Conservation (phyloP, 2,113 vertebrate species). For the Tricholaema leucomelas region DNA sequence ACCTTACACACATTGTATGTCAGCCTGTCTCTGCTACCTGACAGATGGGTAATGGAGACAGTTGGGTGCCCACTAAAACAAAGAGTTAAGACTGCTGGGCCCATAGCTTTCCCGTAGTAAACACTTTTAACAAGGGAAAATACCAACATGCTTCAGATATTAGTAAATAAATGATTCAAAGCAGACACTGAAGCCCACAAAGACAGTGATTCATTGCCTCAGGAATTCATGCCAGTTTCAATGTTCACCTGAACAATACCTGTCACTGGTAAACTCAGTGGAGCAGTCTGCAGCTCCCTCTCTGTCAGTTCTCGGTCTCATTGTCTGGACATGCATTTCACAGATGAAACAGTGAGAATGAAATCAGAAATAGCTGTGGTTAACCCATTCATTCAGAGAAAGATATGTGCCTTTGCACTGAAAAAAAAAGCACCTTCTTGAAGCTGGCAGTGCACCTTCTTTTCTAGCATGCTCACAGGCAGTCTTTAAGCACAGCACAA, state of each 20-base stretch:
- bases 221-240: slow-evolving; percentile 4
- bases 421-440: neutral
- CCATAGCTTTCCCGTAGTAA: slow-evolving; percentile 9
- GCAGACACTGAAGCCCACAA: slow-evolving; percentile 29
- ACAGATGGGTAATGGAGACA: neutral
- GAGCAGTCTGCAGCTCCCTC: slow-evolving; percentile 28
- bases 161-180: slow-evolving; percentile 57
- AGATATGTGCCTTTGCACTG: neutral
- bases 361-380: slow-evolving; percentile 49
- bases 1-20: neutral
- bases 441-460: neutral
- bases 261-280: neutral
- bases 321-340: slow-evolving; percentile 13
- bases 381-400: neutral
- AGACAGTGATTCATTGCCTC: slow-evolving; percentile 20
- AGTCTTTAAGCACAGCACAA: neutral
- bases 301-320: neutral
- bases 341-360: neutral
- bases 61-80: neutral
- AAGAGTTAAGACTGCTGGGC: neutral
- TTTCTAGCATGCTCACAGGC: neutral
- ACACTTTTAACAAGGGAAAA: slow-evolving; percentile 35
- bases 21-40: neutral
- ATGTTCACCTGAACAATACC: slow-evolving; percentile 22
- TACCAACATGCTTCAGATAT: neutral